These are phyloP conservation scores for Cirrhinus molitorella DNA, from an alignment of 2,797 vertebrate genomes.

Conservation along the genomic window DNA sequence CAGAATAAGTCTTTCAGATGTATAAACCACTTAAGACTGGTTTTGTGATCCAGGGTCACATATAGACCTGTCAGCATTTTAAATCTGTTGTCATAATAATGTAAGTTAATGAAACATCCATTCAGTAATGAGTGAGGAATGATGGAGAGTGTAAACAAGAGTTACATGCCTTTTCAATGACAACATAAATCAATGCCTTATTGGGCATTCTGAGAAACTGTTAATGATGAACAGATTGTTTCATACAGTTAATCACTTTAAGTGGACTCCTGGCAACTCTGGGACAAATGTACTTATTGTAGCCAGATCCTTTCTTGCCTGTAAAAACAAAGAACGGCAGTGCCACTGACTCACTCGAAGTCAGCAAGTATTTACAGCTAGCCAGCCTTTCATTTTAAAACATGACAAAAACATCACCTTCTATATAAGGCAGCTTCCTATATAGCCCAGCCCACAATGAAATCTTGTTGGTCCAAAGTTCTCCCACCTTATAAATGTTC, in stretches of 20 bases:
- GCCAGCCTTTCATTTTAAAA: not conserved
- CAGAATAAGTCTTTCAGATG: too few species aligned
- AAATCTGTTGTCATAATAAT: not conserved
- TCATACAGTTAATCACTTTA: slow-evolving; percentile 56
- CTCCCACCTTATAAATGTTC: not conserved
- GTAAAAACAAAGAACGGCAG: not conserved
- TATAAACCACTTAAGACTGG: too few species aligned
- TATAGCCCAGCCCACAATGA: not conserved
- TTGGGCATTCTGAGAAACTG: slow-evolving; percentile 40
- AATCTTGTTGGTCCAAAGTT: not conserved
- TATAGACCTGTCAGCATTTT: slow-evolving; percentile 8
- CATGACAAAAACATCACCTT: not conserved
- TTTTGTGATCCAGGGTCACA: too few species aligned
- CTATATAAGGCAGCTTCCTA: not conserved
- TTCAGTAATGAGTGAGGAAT: not conserved
- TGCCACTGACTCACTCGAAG: not conserved
- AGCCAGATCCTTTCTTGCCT: slow-evolving; percentile 4
- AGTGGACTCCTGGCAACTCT: slow-evolving; percentile 50
- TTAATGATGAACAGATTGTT: slow-evolving; percentile 58
- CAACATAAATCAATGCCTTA: slow-evolving; percentile 26
- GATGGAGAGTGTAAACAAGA: not conserved
- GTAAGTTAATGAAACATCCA: not conserved
- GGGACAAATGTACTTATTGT: slow-evolving; percentile 20
- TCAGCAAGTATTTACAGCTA: not conserved
- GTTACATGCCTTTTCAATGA: not conserved